Evolutionary conservation across 1,140 invertebrate genomes (phyloP), one percentile per base, ranked within the genome.

Genomic region (Meloidogyne chitwoodi): DNA sequence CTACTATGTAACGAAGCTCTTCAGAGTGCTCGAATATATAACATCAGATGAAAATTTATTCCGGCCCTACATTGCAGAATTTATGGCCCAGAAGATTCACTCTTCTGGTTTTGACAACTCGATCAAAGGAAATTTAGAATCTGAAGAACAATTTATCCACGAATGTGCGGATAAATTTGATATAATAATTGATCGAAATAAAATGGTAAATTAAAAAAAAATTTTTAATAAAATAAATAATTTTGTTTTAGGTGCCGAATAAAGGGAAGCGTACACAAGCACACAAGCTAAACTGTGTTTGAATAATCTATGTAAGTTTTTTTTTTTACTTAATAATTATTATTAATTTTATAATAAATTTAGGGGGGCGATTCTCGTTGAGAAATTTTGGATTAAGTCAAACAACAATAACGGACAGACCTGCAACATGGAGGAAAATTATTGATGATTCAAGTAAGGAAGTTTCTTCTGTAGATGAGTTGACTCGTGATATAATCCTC

Each of bases 281-380:
- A n/a, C 48, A n/a, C 24, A 24, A 0, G 70, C 70, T 0, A 72
- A 72, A 19, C 1, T 72, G 0, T 72, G 70, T 26, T 38, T 72
- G 0, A 72, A 72, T 16, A 72, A 67, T 16, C 27, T 72, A 1
- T 68, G 70, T 72, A 19, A 56, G 22, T 26, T 71, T 62, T 56
- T 22, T n/a, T 1, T 6, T 6, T 24, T 10, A 10, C 2, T 69
- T 66, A 6, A 0, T 0, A 29, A 71, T 56, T 26, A 48, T 65
- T 16, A 0, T 10, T 48, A 22, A 66, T n/a, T n/a, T n/a, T n/a
- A n/a, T n/a, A n/a, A n/a, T n/a, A n/a, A 31, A 11, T 72, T 72
- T 2, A 72, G 44, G 70, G 70, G 70, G 70, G 0, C 11, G 70
- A 0, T 72, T 72, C 19, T 72, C 70, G 0, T 14, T 72, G 0